These are phyloP conservation scores for Oplegnathus fasciatus DNA, from an alignment of 2,113 vertebrate genomes.

Conservation along the genomic window DNA sequence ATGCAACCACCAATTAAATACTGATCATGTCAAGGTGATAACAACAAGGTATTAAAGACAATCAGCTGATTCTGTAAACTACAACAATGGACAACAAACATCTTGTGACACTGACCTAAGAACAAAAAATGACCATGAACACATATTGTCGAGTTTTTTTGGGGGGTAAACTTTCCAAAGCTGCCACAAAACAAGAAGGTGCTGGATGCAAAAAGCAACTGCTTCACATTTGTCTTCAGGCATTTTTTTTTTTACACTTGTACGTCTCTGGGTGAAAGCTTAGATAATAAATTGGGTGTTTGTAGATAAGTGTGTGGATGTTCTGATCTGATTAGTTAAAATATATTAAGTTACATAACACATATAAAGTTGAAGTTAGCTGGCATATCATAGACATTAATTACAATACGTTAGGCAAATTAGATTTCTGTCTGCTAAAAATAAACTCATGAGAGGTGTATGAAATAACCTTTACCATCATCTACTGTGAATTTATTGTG, in stretches of 20 bases:
- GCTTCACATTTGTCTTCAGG: not conserved
- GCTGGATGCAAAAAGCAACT: not conserved
- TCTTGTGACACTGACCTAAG: not conserved
- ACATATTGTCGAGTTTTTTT: not conserved
- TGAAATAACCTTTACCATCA: not conserved
- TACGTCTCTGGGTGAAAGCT: not conserved
- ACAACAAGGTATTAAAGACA: not conserved
- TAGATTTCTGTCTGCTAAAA: constrained; percentile 5
- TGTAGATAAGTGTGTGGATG: not conserved
- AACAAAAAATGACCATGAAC: not conserved
- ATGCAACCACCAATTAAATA: not conserved
- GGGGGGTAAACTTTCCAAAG: no score
- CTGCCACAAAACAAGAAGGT: not conserved
- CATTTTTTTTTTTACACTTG: not conserved
- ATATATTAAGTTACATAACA: constrained; percentile 24
- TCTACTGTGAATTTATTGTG: no score
- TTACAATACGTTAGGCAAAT: constrained; percentile 9
- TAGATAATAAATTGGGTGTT: no score
- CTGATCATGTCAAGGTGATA: not conserved
- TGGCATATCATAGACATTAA: not conserved
- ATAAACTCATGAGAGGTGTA: constrained; percentile 2
- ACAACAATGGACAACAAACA: no score
- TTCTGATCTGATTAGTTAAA: not conserved
- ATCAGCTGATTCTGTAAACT: not conserved
- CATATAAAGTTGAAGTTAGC: not conserved